These are phyloP conservation scores for Endotricha flammealis DNA, from an alignment of 2,888 invertebrate species.

Conservation along the genomic window DNA sequence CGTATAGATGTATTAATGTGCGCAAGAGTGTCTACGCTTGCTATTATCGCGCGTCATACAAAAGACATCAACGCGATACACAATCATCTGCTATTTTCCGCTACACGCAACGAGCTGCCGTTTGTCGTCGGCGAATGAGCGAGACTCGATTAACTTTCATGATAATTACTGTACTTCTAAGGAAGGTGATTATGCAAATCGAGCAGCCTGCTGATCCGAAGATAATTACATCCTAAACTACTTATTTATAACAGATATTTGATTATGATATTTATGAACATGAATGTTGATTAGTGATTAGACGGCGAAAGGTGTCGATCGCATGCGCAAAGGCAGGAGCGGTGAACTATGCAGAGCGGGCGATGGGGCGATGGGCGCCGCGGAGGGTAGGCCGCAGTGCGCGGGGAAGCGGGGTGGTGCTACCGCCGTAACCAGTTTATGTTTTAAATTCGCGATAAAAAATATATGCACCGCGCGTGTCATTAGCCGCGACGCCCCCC, in stretches of 20 bases:
- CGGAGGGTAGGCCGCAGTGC: slow-evolving; percentile 19
- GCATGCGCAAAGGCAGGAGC: slow-evolving; percentile 34
- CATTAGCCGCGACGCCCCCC: slow-evolving; percentile 56
- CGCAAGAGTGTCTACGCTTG: slow-evolving; percentile 12
- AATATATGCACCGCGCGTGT: slow-evolving; percentile 70
- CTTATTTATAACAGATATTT: not conserved
- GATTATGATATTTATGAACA: slow-evolving; percentile 18
- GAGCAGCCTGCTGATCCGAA: not conserved
- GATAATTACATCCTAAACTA: slow-evolving; percentile 3
- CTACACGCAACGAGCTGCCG: slow-evolving; percentile 11
- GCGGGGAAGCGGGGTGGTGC: slow-evolving; percentile 18
- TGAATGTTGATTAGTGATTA: slow-evolving; percentile 25
- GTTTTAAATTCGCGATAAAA: slow-evolving; percentile 72
- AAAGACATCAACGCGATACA: slow-evolving; percentile 60
- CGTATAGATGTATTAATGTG: slow-evolving; percentile 13
- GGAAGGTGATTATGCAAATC: slow-evolving; percentile 4
- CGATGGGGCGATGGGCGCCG: slow-evolving; percentile 22
- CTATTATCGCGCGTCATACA: slow-evolving; percentile 25
- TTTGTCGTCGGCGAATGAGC: not conserved
- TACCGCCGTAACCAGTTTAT: slow-evolving; percentile 41
- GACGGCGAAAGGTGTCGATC: slow-evolving; percentile 36
- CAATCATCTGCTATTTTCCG: slow-evolving; percentile 1
- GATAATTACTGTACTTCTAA: slow-evolving; percentile 3
- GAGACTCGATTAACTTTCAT: slow-evolving; percentile 1
- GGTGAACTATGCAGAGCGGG: slow-evolving; percentile 43